phyloP scores from a whole-genome alignment of 2,888 invertebrate species.

The Acrobeloides nanus region DNA sequence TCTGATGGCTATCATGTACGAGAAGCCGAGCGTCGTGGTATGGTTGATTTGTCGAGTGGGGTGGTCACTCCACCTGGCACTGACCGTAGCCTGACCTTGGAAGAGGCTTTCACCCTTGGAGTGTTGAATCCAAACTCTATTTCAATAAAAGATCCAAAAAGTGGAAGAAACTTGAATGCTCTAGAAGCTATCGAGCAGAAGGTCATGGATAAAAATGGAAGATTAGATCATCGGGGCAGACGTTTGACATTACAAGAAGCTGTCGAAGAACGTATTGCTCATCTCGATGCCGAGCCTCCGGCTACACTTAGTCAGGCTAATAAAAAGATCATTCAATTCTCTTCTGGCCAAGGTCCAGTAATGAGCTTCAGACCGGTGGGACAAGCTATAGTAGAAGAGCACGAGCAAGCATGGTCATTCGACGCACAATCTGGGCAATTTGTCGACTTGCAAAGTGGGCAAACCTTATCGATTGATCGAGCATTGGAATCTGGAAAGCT shows the following conservation, averaged over 20 bases:
- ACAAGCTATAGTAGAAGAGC: constrained; percentile 46
- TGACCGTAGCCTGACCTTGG: constrained; percentile 73
- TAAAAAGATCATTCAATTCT: constrained; percentile 53
- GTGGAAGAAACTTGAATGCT: constrained; percentile 72
- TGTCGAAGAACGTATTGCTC: constrained; percentile 39
- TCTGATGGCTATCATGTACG: constrained; percentile 73
- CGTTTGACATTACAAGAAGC: constrained; percentile 41
- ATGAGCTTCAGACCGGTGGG: constrained; percentile 53
- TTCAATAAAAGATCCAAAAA: constrained; percentile 73
- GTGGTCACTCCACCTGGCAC: constrained; percentile 78
- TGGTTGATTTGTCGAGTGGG: constrained; percentile 76
- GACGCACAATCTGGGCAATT: constrained; percentile 77
- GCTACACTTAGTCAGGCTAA: constrained; percentile 26
- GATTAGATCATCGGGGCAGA: constrained; percentile 28
- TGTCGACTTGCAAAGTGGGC: constrained; percentile 62
- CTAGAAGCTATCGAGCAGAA: constrained; percentile 76
- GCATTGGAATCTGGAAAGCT: constrained; percentile 56
- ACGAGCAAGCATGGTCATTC: constrained; percentile 51
- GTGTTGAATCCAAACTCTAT: constrained; percentile 71
- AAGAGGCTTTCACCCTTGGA: constrained; percentile 63
- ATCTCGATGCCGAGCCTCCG: constrained; percentile 45
- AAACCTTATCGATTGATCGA: constrained; percentile 68
- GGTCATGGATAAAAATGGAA: constrained; percentile 52
- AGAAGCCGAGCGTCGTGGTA: constrained; percentile 73
- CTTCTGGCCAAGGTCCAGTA: constrained; percentile 44